Conservation (phyloP, 2,113 vertebrate genomes). For the Bettongia penicillata region DNA sequence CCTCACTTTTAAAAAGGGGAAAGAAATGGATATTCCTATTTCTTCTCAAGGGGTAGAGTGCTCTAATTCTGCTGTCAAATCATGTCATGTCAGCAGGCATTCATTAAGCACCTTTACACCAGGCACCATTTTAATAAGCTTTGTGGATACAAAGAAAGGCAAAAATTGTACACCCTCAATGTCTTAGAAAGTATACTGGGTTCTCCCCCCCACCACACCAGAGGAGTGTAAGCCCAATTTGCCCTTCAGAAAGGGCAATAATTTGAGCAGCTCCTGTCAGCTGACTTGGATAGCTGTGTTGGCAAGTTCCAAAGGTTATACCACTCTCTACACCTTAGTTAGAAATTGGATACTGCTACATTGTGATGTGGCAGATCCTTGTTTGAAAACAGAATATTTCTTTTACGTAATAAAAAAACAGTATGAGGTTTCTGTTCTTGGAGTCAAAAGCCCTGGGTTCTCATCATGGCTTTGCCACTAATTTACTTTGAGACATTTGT, state of each 20-base stretch:
- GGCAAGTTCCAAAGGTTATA: slow-evolving; percentile 40
- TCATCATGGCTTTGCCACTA: neutral
- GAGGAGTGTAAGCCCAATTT: slow-evolving; percentile 27
- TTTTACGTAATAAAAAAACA: neutral
- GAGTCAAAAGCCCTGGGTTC: neutral
- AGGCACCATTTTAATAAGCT: neutral
- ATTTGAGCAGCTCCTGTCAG: slow-evolving; percentile 29
- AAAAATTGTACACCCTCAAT: neutral
- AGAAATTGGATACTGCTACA: slow-evolving; percentile 26
- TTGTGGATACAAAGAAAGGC: neutral
- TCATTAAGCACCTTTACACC: neutral
- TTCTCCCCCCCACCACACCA: too few species aligned
- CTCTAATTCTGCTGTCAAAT: neutral
- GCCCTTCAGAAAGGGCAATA: slow-evolving; percentile 53
- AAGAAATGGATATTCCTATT: neutral
- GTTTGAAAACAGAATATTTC: neutral
- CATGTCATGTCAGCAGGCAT: neutral
- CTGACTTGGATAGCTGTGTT: slow-evolving; percentile 39
- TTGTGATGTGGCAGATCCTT: slow-evolving; percentile 22
- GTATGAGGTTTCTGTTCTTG: neutral
- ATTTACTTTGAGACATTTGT: neutral
- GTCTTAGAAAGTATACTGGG: slow-evolving; percentile 26
- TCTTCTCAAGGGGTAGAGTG: neutral
- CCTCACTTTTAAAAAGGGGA: neutral
- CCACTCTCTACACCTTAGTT: slow-evolving; percentile 21